Evolutionary conservation across 2,888 invertebrate genomes (phyloP), one percentile per base, ranked within the genome.

Genomic region (Hoplodrina blanda): DNA sequence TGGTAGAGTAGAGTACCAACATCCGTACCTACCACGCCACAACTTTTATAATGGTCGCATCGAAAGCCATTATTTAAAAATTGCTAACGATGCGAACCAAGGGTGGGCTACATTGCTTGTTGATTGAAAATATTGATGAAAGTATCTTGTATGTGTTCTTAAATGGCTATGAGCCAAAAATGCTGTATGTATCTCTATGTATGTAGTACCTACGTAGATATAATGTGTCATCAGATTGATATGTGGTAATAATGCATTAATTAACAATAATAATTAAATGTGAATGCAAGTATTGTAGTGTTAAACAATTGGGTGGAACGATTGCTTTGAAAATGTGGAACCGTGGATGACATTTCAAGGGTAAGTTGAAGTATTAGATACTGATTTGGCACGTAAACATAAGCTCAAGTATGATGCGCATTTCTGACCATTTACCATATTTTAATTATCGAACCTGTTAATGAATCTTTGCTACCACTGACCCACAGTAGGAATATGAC

Each of bases 311-410:
- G 11, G 44, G n/a, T 65, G 50, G 55, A 4, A 30, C 6, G 6
- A 15, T 46, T 11, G 30, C 5, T 50, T 50, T 20, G 11, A 15
- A 20, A 54, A 15, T 49, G n/a, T 62, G 11, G n/a, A 2, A 25
- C n/a, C 4, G 54, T 62, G 37, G 17, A 49, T 49, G 20, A 37
- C n/a, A 37, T 50, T 73, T 19, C 19, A 52, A 41, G 1, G 55
- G 75, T 25, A 7, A 75, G 50, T 64, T 20, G 30, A 52, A 67
- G 25, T 17, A 6, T 54, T 68, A 8, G 11, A 15, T 13, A 13
- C 2, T 13, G 20, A 66, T 33, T 11, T 63, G 37, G n/a, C 41
- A 63, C 19, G 15, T 8, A 46, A 25, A 7, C 20, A 13, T 25
- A 7, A n/a, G 25, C 25, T 37, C 0, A 6, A 4, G 5, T 15